phyloP scores from a whole-genome alignment of 2,797 vertebrate species.

The Dromococcyx pavoninus region DNA sequence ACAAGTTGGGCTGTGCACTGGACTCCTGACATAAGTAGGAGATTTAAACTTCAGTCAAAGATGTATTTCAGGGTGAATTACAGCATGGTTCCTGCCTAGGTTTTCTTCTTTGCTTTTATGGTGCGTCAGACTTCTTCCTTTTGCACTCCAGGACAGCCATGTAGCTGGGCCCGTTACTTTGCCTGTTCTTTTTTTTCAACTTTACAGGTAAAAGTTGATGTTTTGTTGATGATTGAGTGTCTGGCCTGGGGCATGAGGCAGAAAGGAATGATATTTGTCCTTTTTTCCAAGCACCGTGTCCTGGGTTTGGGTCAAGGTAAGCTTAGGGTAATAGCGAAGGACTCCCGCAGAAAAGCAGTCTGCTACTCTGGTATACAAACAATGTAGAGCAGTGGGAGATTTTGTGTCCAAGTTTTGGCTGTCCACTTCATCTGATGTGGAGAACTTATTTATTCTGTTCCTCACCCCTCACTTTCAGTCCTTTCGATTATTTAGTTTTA shows the following conservation, averaged over 20 bases:
- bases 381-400: neutral
- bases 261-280: neutral
- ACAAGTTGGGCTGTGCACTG: neutral
- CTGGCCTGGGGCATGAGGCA: neutral
- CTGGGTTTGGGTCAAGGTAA: neutral
- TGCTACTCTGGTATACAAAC: neutral
- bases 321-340: neutral
- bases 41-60: neutral
- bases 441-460: neutral
- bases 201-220: neutral
- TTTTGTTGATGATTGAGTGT: neutral
- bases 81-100: neutral
- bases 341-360: neutral
- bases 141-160: neutral
- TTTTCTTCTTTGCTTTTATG: slow-evolving; percentile 9
- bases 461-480: neutral
- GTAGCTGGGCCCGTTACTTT: neutral
- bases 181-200: neutral
- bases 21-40: neutral
- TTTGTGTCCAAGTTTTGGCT: neutral
- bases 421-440: neutral
- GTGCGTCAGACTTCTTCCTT: neutral
- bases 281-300: neutral
- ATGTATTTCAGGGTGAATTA: neutral
- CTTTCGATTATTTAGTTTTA: neutral